These are phyloP conservation scores for Ommatoiulus sabulosus DNA, from an alignment of 2,888 invertebrate genomes.

Conservation along the genomic window DNA sequence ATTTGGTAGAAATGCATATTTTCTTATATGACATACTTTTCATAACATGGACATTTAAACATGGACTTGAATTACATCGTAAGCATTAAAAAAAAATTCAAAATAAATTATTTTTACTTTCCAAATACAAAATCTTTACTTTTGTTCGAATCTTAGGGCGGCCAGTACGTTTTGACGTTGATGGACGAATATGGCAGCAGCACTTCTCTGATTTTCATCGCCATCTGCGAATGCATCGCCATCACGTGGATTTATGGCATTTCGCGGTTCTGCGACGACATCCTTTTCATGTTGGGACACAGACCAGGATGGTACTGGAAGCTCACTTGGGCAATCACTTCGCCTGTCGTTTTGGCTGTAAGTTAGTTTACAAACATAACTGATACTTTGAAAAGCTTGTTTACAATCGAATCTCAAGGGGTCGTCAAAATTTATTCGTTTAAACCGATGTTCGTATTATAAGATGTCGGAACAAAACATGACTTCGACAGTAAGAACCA, in stretches of 20 bases:
- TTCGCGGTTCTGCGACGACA: slow-evolving; percentile 63
- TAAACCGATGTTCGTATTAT: too few relatives aligned
- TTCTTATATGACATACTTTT: too few relatives aligned
- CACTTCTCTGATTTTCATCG: slow-evolving; percentile 74
- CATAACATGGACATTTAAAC: too few relatives aligned
- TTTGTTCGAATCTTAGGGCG: slow-evolving; percentile 72
- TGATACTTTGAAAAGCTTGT: too few relatives aligned
- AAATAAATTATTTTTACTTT: neutral
- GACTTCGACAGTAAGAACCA: too few relatives aligned
- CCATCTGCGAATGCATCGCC: slow-evolving; percentile 77
- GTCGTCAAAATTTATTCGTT: too few relatives aligned
- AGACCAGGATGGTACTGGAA: slow-evolving; percentile 67
- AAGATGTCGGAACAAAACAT: too few relatives aligned
- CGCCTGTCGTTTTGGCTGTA: slow-evolving; percentile 68
- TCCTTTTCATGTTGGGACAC: slow-evolving; percentile 66
- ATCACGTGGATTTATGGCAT: slow-evolving; percentile 81
- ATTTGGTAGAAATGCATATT: too few relatives aligned
- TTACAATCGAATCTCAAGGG: too few relatives aligned
- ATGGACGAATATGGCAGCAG: slow-evolving; percentile 80
- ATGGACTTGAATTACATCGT: too few relatives aligned
- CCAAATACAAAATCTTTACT: neutral
- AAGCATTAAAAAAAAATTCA: neutral
- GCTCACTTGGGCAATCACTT: slow-evolving; percentile 68
- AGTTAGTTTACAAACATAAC: neutral
- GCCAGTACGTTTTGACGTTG: slow-evolving; percentile 78